Conservation (phyloP, 2,113 vertebrate species). For the Stigmatopora argus region DNA sequence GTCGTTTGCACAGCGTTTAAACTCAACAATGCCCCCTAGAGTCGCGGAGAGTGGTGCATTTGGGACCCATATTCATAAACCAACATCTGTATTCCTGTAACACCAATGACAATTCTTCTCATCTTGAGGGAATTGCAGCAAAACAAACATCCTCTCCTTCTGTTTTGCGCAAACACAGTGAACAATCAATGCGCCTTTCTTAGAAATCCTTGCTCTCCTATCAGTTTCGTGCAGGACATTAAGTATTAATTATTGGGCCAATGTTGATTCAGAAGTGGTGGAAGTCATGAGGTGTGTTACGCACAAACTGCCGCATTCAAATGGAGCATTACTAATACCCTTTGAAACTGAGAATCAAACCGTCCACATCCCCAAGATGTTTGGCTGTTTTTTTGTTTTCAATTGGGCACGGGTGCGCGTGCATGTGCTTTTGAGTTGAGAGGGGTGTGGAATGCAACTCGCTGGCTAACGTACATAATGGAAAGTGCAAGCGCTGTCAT, state of each 20-base stretch:
- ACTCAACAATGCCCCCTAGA: no score
- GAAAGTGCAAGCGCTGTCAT: slow-evolving; percentile 73
- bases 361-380: background rate
- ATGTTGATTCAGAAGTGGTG: slow-evolving; percentile 40
- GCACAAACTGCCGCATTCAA: background rate
- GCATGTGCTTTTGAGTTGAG: background rate
- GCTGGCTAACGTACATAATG: slow-evolving; percentile 63
- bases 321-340: background rate
- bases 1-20: no score
- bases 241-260: slow-evolving; percentile 51
- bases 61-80: no score
- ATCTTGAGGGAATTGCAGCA: slow-evolving; percentile 6
- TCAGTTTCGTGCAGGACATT: slow-evolving; percentile 34
- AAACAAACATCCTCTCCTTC: slow-evolving; percentile 22
- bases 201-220: slow-evolving; percentile 47
- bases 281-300: slow-evolving; percentile 29
- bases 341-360: background rate
- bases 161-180: slow-evolving; percentile 46
- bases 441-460: slow-evolving; percentile 20
- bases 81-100: slow-evolving; percentile 19
- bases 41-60: no score
- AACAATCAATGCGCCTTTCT: slow-evolving; percentile 41
- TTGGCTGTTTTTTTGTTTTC: background rate
- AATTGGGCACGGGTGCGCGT: background rate
- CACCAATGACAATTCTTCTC: slow-evolving; percentile 19